Evolutionary conservation across 2,113 vertebrate species (phyloP).

Genomic region (Hydrolagus affinis): DNA sequence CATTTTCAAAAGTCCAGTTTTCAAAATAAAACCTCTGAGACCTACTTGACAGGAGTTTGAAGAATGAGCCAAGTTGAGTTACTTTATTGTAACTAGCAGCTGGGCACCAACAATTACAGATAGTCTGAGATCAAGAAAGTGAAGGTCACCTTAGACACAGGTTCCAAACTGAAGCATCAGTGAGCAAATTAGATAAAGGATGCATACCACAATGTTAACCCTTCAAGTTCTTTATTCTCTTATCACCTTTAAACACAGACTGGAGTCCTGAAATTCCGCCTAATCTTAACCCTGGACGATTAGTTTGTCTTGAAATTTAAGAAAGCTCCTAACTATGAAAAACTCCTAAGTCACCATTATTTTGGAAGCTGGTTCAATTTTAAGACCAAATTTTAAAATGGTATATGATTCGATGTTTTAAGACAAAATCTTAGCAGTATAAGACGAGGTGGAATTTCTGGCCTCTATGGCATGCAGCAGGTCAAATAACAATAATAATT

Average conservation of each 20-base stretch:
- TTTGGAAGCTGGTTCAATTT: too few relatives aligned
- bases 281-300: too few relatives aligned
- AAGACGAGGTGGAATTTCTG: too few relatives aligned
- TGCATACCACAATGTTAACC: slow-evolving; percentile 8
- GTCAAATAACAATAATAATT: too few relatives aligned
- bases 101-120: not conserved
- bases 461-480: too few relatives aligned
- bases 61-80: not conserved
- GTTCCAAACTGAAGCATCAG: not conserved
- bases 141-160: not conserved
- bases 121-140: not conserved
- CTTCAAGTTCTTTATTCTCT: not conserved
- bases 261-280: too few relatives aligned
- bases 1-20: not conserved
- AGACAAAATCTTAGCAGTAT: too few relatives aligned
- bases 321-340: too few relatives aligned
- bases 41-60: not conserved
- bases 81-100: not conserved
- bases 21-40: not conserved
- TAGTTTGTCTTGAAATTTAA: too few relatives aligned
- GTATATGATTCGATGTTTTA: too few relatives aligned
- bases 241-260: not conserved
- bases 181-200: slow-evolving; percentile 1
- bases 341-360: too few relatives aligned
- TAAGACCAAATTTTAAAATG: too few relatives aligned